Evolutionary conservation across 2,797 vertebrate species (phyloP).

Genomic region (Spinus pinus): DNA sequence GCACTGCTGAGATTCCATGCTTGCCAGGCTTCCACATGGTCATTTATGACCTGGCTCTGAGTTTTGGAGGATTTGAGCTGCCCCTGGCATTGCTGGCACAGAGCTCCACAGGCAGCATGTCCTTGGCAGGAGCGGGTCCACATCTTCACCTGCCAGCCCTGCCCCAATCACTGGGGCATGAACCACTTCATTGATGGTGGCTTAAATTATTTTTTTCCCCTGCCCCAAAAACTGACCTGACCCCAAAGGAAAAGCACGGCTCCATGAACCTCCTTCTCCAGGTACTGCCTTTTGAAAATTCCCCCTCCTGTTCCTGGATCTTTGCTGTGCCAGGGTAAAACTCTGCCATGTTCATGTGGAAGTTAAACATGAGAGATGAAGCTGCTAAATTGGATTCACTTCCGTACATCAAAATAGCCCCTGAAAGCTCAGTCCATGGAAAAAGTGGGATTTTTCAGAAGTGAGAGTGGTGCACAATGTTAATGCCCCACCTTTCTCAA

Average conservation of each 20-base stretch:
- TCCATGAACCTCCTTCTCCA: neutral
- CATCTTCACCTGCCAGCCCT: neutral
- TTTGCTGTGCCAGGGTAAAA: neutral
- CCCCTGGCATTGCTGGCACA: neutral
- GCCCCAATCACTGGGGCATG: neutral
- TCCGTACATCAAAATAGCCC: neutral
- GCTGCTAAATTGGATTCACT: neutral
- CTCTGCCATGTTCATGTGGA: conserved; percentile 16
- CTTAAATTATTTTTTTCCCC: neutral
- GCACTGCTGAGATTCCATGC: accelerated
- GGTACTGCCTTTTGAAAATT: neutral
- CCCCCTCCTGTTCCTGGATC: neutral
- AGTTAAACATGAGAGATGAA: conserved; percentile 32
- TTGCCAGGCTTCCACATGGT: accelerated
- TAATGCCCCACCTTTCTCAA: neutral
- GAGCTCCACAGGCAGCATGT: neutral
- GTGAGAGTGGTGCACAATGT: accelerated
- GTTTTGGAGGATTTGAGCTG: neutral
- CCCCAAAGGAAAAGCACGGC: neutral
- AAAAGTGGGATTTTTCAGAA: neutral
- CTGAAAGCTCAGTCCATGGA: neutral
- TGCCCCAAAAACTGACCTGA: neutral
- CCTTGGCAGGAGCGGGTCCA: neutral
- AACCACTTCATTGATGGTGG: neutral
- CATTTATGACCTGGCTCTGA: neutral